A percentile compares a stretch with the other conserved stretches of the same genome.
Conservation (phyloP, 2,113 vertebrate genomes). For the Halichoeres trimaculatus region DNA sequence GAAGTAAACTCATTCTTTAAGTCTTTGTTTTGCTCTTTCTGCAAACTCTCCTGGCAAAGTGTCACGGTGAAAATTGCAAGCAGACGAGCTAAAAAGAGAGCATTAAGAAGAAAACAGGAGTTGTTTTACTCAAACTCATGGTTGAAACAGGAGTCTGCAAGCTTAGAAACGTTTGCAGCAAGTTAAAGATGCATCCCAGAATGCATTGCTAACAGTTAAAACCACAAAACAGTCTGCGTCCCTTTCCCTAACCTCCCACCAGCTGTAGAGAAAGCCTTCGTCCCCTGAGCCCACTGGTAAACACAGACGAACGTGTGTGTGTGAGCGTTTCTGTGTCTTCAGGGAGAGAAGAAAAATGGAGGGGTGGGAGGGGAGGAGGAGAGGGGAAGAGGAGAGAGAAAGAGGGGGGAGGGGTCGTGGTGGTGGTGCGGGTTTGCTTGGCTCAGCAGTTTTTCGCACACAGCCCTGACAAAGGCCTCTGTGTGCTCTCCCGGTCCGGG, state of each 20-base stretch:
- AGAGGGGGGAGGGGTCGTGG: not conserved
- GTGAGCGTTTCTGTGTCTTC: slow-evolving; percentile 55
- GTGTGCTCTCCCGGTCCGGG: slow-evolving; percentile 67
- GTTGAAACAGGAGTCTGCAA: slow-evolving; percentile 13
- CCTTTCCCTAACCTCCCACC: slow-evolving; percentile 43
- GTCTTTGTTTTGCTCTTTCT: not conserved
- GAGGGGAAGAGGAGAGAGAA: not conserved
- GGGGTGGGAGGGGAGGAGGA: not conserved
- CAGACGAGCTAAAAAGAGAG: slow-evolving; percentile 11
- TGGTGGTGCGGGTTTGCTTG: slow-evolving; percentile 49
- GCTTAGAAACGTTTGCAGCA: slow-evolving; percentile 15
- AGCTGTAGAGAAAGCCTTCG: slow-evolving; percentile 58
- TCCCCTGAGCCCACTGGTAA: slow-evolving; percentile 64
- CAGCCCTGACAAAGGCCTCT: slow-evolving; percentile 71
- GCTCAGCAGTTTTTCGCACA: slow-evolving; percentile 74
- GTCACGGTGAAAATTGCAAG: slow-evolving; percentile 6
- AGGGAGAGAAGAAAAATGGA: slow-evolving; percentile 45
- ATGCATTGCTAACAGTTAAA: slow-evolving; percentile 25
- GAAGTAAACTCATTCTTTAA: slow-evolving; percentile 1
- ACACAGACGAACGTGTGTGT: slow-evolving; percentile 62
- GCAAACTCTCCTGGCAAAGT: not conserved
- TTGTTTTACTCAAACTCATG: slow-evolving; percentile 19
- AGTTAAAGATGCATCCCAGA: slow-evolving; percentile 19
- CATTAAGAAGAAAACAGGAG: slow-evolving; percentile 1
- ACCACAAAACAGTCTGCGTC: slow-evolving; percentile 54